Evolutionary conservation across 2,797 vertebrate genomes (phyloP).

Genomic region (Pangasius larnaudii): DNA sequence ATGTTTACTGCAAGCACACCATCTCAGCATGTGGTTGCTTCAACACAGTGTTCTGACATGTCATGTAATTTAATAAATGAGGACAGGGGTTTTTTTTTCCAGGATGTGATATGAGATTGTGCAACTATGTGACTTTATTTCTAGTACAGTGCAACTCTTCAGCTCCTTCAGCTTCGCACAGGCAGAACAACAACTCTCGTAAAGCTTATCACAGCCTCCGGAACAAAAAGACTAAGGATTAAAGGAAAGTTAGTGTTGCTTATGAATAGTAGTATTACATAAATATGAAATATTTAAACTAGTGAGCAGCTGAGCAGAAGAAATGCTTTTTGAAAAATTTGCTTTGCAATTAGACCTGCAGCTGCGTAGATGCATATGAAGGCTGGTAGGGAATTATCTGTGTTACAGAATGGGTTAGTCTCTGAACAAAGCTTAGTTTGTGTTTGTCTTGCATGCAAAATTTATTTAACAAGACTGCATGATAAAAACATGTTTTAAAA

Average conservation of each 20-base stretch:
- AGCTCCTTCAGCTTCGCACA: neutral
- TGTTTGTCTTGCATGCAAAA: conserved; percentile 60
- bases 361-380: conserved; percentile 46
- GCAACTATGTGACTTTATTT: neutral
- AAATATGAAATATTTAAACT: conserved; percentile 16
- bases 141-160: neutral
- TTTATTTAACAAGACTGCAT: conserved; percentile 61
- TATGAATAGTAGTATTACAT: conserved; percentile 13
- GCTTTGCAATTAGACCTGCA: conserved; percentile 48
- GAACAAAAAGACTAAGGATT: conserved; percentile 16
- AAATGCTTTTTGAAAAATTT: conserved; percentile 51
- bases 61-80: neutral
- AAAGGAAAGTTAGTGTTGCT: conserved; percentile 11
- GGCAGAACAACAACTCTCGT: conserved; percentile 55
- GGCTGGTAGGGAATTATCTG: neutral
- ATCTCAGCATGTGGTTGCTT: conserved; percentile 9
- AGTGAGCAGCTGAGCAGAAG: neutral
- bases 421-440: conserved; percentile 60
- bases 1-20: conserved; percentile 18
- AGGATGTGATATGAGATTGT: neutral
- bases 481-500: conserved; percentile 3
- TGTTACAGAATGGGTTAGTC: conserved; percentile 27
- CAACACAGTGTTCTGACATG: conserved; percentile 2
- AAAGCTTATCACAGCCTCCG: conserved; percentile 58
- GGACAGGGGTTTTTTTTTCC: neutral